Conservation (phyloP, 1,140 invertebrate genomes). For the Whitmania pigra region DNA sequence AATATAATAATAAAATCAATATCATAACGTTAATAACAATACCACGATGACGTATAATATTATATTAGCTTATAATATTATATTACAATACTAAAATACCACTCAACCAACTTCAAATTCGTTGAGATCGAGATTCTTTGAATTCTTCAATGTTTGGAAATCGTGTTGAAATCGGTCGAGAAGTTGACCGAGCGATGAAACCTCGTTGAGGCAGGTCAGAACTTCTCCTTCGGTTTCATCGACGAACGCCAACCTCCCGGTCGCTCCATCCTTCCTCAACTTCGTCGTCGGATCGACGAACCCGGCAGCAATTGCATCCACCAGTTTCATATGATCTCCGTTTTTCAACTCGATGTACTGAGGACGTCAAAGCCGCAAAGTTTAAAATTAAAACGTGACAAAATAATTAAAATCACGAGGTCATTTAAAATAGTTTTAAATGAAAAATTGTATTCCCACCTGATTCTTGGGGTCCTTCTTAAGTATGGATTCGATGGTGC, state of each 20-base stretch:
- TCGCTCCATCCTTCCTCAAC: conserved; percentile 55
- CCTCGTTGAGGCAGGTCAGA: background rate
- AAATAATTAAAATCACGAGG: conserved; percentile 32
- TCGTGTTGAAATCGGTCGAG: too few species aligned
- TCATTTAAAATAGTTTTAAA: background rate
- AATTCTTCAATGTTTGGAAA: too few species aligned
- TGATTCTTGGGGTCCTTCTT: background rate
- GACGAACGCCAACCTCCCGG: conserved; percentile 32
- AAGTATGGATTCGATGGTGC: background rate
- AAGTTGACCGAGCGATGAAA: too few species aligned
- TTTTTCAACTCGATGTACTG: conserved; percentile 35
- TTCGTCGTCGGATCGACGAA: conserved; percentile 50
- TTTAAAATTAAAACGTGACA: conserved; percentile 33
- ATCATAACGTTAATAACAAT: too few species aligned
- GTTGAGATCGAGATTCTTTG: too few species aligned
- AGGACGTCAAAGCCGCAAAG: conserved; percentile 31
- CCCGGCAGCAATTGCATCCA: conserved; percentile 36
- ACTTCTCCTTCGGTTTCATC: conserved; percentile 3
- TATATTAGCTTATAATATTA: too few species aligned
- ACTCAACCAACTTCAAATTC: too few species aligned
- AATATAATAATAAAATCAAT: too few species aligned
- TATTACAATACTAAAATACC: too few species aligned
- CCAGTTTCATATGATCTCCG: conserved; percentile 33
- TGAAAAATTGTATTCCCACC: too few species aligned
- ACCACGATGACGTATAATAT: too few species aligned